phyloP scores from a whole-genome alignment of 2,797 vertebrate genomes.

The Leuciscus waleckii region DNA sequence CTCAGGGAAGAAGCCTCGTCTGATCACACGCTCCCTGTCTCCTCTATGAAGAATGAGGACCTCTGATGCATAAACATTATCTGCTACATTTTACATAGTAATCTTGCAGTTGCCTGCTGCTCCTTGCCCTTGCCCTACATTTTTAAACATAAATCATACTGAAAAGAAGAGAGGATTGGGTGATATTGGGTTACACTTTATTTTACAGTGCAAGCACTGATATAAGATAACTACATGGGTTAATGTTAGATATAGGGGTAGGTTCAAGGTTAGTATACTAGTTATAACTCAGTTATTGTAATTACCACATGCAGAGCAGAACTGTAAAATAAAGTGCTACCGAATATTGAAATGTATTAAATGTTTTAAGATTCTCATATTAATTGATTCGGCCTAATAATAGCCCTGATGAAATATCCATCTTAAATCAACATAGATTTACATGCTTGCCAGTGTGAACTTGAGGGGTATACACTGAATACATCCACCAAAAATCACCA shows the following conservation, averaged over 20 bases:
- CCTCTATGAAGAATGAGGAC: neutral
- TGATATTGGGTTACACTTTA: neutral
- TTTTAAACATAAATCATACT: slow-evolving; percentile 10
- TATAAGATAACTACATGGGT: too few relatives aligned
- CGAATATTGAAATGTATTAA: too few relatives aligned
- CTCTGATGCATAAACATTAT: slow-evolving; percentile 31
- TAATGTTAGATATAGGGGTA: too few relatives aligned
- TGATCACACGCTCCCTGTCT: slow-evolving; percentile 2
- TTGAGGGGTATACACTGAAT: neutral
- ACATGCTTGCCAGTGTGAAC: neutral
- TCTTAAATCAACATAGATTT: neutral
- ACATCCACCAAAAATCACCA: neutral
- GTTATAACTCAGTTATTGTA: too few relatives aligned
- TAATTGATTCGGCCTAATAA: neutral
- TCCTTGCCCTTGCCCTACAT: slow-evolving; percentile 2
- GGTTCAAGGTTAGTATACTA: too few relatives aligned
- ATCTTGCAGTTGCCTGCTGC: slow-evolving; percentile 30
- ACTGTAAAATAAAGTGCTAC: too few relatives aligned
- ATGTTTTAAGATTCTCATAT: neutral
- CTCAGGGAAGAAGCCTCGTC: neutral
- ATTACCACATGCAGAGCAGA: too few relatives aligned
- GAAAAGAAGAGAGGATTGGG: neutral
- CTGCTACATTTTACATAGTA: slow-evolving; percentile 27
- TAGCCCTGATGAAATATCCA: neutral
- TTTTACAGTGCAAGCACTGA: too few relatives aligned